Evolutionary conservation across 2,888 invertebrate genomes (phyloP).

Genomic region (Ptycholaimellus sp.): DNA sequence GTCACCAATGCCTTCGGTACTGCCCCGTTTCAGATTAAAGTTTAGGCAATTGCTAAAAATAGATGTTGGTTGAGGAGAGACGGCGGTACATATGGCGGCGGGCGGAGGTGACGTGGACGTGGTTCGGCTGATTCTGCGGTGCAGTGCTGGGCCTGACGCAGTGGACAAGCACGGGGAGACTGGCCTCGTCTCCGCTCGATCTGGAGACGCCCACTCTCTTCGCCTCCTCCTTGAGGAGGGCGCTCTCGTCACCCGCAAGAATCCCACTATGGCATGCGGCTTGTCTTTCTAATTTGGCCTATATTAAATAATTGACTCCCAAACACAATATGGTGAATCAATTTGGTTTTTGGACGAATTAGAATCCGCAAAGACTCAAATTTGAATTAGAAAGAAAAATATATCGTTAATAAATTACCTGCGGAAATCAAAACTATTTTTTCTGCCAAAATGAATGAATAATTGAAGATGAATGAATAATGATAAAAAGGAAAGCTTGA

Average conservation of each 20-base stretch:
- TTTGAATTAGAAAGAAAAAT: no score
- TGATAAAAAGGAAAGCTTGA: no score
- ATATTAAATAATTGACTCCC: no score
- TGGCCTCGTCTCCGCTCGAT: constrained; percentile 34
- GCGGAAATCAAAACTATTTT: no score
- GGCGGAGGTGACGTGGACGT: constrained; percentile 34
- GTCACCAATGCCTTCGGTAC: constrained; percentile 31
- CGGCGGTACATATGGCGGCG: constrained; percentile 36
- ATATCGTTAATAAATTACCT: no score
- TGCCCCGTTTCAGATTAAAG: not conserved
- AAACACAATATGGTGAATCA: no score
- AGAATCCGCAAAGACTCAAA: no score
- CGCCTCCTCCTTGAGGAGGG: constrained; percentile 30
- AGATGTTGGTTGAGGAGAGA: constrained; percentile 28
- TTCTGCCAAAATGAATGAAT: no score
- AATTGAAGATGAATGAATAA: no score
- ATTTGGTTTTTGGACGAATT: no score
- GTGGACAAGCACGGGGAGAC: constrained; percentile 33
- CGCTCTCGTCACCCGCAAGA: constrained; percentile 29
- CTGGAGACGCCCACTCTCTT: constrained; percentile 33
- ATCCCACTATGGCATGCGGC: no score
- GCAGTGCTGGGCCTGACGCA: constrained; percentile 6
- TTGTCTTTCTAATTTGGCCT: no score
- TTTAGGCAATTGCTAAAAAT: not conserved
- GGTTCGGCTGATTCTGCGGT: constrained; percentile 13